These are phyloP conservation scores for Epizoanthus rinbou DNA, from an alignment of 92 coral and sea anemone genomes.

Conservation along the genomic window DNA sequence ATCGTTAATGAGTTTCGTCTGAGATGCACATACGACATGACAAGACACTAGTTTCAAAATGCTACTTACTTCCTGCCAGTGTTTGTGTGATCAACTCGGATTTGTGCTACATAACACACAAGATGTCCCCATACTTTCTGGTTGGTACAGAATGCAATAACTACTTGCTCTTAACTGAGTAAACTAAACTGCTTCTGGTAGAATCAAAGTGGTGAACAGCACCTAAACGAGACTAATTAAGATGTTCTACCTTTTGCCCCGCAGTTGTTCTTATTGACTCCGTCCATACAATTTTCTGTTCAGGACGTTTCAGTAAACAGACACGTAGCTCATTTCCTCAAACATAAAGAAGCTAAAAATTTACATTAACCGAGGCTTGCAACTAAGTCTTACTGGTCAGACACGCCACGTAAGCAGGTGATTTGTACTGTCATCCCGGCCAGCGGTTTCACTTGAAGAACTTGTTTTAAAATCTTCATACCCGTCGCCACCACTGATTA, in stretches of 20 bases:
- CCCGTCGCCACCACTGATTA: slow-evolving; percentile 98
- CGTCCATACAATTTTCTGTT: too few species aligned
- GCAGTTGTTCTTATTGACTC: too few species aligned
- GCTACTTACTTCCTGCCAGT: too few species aligned
- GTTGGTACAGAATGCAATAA: slow-evolving; percentile 22
- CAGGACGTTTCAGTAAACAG: too few species aligned
- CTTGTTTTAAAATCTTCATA: slow-evolving; percentile 98
- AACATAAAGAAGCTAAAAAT: too few species aligned
- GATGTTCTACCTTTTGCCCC: not conserved
- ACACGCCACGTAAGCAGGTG: slow-evolving; percentile 97
- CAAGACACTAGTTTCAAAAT: too few species aligned
- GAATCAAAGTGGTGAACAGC: not conserved
- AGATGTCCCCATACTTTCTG: not conserved
- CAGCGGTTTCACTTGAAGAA: slow-evolving; percentile 98
- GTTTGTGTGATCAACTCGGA: too few species aligned
- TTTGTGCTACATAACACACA: not conserved
- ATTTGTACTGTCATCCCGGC: slow-evolving; percentile 99
- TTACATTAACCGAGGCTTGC: too few species aligned
- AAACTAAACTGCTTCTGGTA: not conserved
- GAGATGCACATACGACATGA: too few species aligned
- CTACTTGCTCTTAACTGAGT: not conserved
- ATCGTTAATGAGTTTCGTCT: too few species aligned
- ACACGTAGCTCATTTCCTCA: too few species aligned
- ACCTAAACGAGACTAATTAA: not conserved
- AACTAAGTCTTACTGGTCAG: slow-evolving; percentile 35